Base-by-base conservation (phyloP, 2,888 invertebrate genomes). In the Archips xylosteana region DNA sequence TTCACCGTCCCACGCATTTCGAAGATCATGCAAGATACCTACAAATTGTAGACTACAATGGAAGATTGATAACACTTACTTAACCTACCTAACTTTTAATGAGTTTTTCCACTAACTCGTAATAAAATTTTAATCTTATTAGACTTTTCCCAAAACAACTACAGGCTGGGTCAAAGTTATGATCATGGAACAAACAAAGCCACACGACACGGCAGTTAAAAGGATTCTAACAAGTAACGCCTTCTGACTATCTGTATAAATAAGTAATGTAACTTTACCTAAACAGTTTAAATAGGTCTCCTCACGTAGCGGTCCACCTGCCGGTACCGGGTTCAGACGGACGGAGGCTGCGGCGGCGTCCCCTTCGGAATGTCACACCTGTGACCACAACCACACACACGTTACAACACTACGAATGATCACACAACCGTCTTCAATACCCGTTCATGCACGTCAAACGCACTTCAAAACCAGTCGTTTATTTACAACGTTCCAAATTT, bases 331-430 rank as follows among this genome's bases (percentile, higher is more conserved):
- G 81, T 83, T 76, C 70, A 82, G 64, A 57, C 87, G 87, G 64
- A 57, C 87, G 87, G 90, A 92, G 90, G 88, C 91, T 49, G 90
- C 83, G 88, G 84, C 88, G 87, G 88, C 89, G 91, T 90, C 88
- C 88, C 85, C 83, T 80, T 82, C 83, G 92, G 93, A 92, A 93
- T 94, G 92, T 86, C 85, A 91, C 92, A 93, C 93, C 92, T 92
- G 88, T 86, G 88, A 88, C 85, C 90, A 92, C 83, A 81, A 80
- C 70, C 83, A 89, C 89, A 85, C 82, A 84, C 91, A 92, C 90
- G 83, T 87, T 86, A 85, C 86, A 85, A 82, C 78, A 79, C 80
- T 79, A 72, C 75, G 72, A 75, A 72, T 74, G 72, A 75, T 74
- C 78, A 76, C 75, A 75, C 32, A 74, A 64, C 64, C 54, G 65